A percentile compares a stretch with the other conserved stretches of the same genome.
Conservation (phyloP, 2,113 vertebrate genomes). For the Burhinus oedicnemus region DNA sequence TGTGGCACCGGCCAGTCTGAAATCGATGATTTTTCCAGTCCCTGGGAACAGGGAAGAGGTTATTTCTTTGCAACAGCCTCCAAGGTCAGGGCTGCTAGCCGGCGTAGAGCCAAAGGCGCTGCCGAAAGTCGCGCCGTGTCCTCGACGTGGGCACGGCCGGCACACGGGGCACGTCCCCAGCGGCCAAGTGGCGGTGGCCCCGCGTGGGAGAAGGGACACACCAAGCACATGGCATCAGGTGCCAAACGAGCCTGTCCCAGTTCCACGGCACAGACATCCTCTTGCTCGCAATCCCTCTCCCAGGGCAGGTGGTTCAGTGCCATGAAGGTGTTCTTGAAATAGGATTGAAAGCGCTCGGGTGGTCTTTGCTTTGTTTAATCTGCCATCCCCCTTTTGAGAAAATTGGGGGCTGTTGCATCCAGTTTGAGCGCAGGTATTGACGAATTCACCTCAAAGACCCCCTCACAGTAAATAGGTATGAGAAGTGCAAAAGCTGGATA, state of each 20-base stretch:
- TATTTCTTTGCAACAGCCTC: not conserved
- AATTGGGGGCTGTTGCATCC: not conserved
- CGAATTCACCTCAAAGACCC: not conserved
- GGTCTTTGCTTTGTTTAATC: not conserved
- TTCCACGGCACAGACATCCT: not conserved
- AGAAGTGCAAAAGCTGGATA: not conserved
- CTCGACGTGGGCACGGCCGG: not conserved
- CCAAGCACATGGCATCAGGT: too few relatives aligned
- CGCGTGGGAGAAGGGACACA: not conserved
- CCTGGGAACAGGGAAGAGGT: not conserved
- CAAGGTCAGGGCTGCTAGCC: not conserved
- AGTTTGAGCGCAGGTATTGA: not conserved
- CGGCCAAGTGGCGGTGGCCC: not conserved
- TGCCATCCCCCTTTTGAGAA: not conserved
- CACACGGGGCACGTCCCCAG: fast-evolving
- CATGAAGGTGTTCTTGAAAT: not conserved
- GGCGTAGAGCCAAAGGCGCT: not conserved
- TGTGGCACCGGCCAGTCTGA: fast-evolving
- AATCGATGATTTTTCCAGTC: not conserved
- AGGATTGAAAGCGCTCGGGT: not conserved
- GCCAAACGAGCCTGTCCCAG: not conserved
- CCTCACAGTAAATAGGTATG: not conserved
- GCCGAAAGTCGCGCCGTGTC: fast-evolving
- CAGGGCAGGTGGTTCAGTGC: not conserved
- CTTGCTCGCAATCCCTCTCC: not conserved